phyloP scores from a whole-genome alignment of 2,888 invertebrate genomes.

The Theodoxus fluviatilis region DNA sequence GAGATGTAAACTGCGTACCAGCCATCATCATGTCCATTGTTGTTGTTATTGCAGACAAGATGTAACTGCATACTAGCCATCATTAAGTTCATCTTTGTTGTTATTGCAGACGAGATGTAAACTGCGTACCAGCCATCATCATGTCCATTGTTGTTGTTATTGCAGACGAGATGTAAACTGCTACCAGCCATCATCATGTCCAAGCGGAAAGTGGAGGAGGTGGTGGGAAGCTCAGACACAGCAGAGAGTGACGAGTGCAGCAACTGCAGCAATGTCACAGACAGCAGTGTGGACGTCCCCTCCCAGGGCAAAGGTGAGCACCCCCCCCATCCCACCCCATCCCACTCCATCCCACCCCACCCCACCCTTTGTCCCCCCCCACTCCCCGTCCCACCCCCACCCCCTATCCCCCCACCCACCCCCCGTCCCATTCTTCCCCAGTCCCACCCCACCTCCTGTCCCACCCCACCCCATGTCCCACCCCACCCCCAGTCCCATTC shows the following conservation, averaged over 20 bases:
- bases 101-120: no score
- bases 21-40: no score
- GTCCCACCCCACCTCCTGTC: slow-evolving; percentile 30
- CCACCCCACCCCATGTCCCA: no score
- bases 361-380: slow-evolving; percentile 26
- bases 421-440: slow-evolving; percentile 29
- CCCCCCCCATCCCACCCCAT: slow-evolving; percentile 24
- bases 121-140: no score
- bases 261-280: slow-evolving; percentile 48
- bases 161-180: no score
- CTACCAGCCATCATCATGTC: slow-evolving; percentile 47
- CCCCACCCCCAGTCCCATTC: no score
- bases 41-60: no score
- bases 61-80: no score
- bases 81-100: no score
- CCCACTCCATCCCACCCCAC: slow-evolving; percentile 34
- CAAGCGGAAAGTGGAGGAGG: slow-evolving; percentile 51
- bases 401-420: neutral
- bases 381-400: neutral
- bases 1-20: no score
- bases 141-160: no score
- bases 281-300: slow-evolving; percentile 52
- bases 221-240: slow-evolving; percentile 37
- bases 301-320: slow-evolving; percentile 6
- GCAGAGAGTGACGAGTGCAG: slow-evolving; percentile 45